A percentile compares a stretch with the other conserved stretches of the same genome.
These are phyloP conservation scores for Microcebus murinus DNA, from an alignment of 2,113 vertebrate genomes.

Conservation along the genomic window DNA sequence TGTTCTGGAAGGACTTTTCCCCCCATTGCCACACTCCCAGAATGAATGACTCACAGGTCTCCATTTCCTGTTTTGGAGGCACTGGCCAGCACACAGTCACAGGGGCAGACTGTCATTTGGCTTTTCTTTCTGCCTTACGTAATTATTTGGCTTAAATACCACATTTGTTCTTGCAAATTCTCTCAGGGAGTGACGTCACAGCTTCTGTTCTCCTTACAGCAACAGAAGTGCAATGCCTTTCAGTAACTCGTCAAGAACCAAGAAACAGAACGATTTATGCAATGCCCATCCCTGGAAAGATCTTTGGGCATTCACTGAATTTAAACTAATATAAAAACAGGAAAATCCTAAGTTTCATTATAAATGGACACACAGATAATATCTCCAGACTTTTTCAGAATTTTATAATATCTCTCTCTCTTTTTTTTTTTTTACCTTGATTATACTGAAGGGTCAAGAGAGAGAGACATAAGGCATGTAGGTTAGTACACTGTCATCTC, in stretches of 20 bases:
- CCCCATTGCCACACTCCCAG: neutral
- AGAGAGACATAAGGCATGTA: neutral
- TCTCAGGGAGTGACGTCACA: conserved; percentile 1
- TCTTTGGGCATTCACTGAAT: neutral
- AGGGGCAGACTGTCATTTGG: conserved; percentile 10
- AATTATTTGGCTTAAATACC: conserved; percentile 42
- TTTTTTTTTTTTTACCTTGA: neutral
- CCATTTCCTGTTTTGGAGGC: conserved; percentile 69
- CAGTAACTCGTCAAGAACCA: conserved; percentile 30
- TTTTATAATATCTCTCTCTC: neutral
- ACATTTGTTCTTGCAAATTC: conserved; percentile 26
- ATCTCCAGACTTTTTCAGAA: neutral
- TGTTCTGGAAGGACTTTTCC: neutral
- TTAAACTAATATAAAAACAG: neutral
- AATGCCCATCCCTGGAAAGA: conserved; percentile 12
- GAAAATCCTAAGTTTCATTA: neutral
- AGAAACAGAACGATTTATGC: neutral
- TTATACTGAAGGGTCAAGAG: neutral
- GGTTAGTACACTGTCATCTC: neutral
- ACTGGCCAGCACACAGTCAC: neutral
- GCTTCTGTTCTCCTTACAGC: conserved; percentile 16
- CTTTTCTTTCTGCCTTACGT: conserved; percentile 37
- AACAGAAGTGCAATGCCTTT: conserved; percentile 15
- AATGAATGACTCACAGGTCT: conserved; percentile 54
- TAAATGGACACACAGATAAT: neutral